phyloP scores from a whole-genome alignment of 2,797 vertebrate genomes.

The Todus mexicanus region DNA sequence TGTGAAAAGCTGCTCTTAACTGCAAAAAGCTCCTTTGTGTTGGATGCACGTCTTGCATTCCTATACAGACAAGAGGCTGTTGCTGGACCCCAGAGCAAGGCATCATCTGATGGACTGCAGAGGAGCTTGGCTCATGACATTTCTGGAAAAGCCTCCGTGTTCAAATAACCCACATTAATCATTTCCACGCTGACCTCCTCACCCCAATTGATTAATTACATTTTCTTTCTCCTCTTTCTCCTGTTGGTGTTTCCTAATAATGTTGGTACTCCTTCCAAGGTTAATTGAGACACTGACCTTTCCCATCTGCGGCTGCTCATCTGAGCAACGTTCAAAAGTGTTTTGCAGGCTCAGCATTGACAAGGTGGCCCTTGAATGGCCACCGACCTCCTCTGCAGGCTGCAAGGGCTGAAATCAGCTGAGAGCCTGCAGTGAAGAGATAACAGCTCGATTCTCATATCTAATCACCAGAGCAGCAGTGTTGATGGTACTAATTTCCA shows the following conservation, averaged over 20 bases:
- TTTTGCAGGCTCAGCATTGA: slow-evolving; percentile 65
- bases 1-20: neutral
- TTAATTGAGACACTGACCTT: slow-evolving; percentile 76
- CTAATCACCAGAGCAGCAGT: neutral
- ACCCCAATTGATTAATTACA: slow-evolving; percentile 63
- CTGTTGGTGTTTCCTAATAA: slow-evolving; percentile 56
- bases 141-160: slow-evolving; percentile 46
- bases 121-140: slow-evolving; percentile 37
- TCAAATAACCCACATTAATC: slow-evolving; percentile 68
- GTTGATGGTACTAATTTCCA: neutral
- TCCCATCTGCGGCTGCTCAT: slow-evolving; percentile 32
- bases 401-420: neutral
- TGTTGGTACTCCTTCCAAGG: slow-evolving; percentile 62
- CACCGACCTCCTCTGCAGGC: slow-evolving; percentile 21
- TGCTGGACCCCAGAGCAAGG: neutral
- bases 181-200: slow-evolving; percentile 58
- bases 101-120: neutral
- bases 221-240: slow-evolving; percentile 47
- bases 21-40: neutral
- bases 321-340: neutral
- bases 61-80: neutral
- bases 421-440: neutral
- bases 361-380: slow-evolving; percentile 29
- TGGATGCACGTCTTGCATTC: neutral
- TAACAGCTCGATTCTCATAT: neutral